Conservation (phyloP, 2,113 vertebrate species). For the Bettongia penicillata region DNA sequence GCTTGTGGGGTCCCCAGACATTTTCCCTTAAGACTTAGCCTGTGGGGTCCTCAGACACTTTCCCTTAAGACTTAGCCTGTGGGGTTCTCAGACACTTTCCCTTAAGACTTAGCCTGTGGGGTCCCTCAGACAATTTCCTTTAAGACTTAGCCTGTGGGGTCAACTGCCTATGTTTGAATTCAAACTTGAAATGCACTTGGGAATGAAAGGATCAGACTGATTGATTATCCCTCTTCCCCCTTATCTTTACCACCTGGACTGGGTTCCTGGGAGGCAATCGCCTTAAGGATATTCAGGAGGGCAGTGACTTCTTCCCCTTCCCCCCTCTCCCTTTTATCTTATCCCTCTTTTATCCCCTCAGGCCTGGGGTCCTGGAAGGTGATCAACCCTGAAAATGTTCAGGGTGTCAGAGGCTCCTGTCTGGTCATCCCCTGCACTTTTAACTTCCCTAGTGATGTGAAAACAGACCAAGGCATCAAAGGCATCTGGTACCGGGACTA, state of each 20-base stretch:
- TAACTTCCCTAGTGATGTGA: conserved; percentile 47
- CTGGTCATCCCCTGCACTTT: conserved; percentile 82
- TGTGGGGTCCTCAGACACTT: not conserved
- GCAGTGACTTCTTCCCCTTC: conserved; percentile 80
- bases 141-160: not conserved
- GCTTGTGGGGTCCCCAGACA: not conserved
- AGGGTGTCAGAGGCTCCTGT: conserved; percentile 73
- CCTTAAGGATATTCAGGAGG: not conserved
- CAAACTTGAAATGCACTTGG: not conserved
- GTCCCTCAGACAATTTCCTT: not conserved
- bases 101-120: too few relatives aligned
- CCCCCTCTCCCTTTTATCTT: not conserved
- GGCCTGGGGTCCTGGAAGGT: conserved; percentile 73
- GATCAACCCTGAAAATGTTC: conserved; percentile 53
- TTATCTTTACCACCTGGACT: conserved; percentile 50
- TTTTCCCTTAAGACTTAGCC: not conserved
- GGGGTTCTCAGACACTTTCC: too few relatives aligned
- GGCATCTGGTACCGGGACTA: conserved; percentile 84
- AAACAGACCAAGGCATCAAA: not conserved
- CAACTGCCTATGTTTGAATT: not conserved
- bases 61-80: not conserved
- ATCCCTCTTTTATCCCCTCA: not conserved
- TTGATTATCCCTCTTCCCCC: conserved; percentile 55
- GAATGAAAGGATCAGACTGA: not conserved
- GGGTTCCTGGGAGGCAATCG: conserved; percentile 66